These are phyloP conservation scores for Cheirogaleus major DNA, from an alignment of 2,797 vertebrate species.

Conservation along the genomic window DNA sequence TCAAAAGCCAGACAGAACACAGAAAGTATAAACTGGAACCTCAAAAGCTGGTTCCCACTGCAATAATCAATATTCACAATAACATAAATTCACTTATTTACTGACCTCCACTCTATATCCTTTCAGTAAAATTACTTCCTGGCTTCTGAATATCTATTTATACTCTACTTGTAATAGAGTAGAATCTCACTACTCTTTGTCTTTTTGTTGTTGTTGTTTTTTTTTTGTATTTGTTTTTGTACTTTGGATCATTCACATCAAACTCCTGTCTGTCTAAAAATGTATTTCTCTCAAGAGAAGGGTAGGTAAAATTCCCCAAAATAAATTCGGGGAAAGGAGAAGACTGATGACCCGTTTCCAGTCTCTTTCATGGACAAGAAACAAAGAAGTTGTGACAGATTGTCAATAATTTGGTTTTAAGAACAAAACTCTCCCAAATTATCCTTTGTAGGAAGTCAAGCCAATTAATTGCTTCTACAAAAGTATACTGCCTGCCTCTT, in stretches of 20 bases:
- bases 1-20: too few relatives aligned
- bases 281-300: not conserved
- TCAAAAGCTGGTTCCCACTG: not conserved
- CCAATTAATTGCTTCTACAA: not conserved
- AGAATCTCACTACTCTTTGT: not conserved
- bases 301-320: not conserved
- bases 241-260: too few relatives aligned
- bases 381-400: not conserved
- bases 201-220: not conserved
- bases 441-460: not conserved
- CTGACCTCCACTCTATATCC: not conserved
- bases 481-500: not conserved
- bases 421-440: slow-evolving; percentile 6
- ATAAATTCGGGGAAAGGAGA: not conserved
- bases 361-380: not conserved
- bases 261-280: not conserved
- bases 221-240: not conserved
- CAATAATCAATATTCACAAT: not conserved
- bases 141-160: not conserved
- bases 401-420: not conserved
- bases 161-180: not conserved
- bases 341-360: not conserved
- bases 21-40: not conserved
- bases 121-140: too few relatives aligned
- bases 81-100: not conserved